Conservation (phyloP, 2,113 vertebrate genomes). For the Peucedramus taeniatus region DNA sequence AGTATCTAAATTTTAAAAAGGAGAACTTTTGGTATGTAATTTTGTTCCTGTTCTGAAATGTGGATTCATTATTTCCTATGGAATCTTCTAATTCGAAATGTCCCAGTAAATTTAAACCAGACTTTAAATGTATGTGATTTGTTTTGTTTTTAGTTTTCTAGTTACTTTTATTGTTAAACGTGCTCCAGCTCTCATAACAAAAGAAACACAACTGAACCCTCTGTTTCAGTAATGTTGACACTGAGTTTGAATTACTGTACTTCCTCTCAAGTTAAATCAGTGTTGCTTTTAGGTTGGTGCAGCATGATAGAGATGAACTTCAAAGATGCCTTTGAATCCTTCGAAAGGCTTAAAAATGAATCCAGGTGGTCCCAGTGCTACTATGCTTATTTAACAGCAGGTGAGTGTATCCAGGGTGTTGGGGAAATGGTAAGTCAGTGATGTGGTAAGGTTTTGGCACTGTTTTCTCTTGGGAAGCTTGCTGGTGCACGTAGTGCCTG, state of each 20-base stretch:
- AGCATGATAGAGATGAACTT: constrained; percentile 99
- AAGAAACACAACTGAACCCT: neutral
- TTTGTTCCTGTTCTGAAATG: neutral
- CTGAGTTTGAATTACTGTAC: neutral
- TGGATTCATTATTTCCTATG: neutral
- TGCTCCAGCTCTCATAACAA: neutral
- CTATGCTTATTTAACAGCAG: constrained; percentile 95
- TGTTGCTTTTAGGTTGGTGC: constrained; percentile 88
- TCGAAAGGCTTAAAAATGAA: constrained; percentile 94
- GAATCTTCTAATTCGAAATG: neutral
- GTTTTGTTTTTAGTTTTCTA: neutral
- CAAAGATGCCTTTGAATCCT: constrained; percentile 88
- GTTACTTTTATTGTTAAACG: neutral
- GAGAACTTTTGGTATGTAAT: neutral
- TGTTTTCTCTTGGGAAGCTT: neutral
- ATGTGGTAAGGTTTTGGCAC: neutral
- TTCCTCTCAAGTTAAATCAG: neutral
- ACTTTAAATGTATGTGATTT: neutral
- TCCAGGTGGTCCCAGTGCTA: constrained; percentile 99
- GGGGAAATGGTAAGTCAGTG: neutral
- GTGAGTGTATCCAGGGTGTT: constrained; percentile 55
- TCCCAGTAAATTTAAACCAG: neutral
- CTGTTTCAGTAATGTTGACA: neutral
- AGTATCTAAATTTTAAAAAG: neutral
- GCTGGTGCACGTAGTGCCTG: neutral